phyloP scores from a whole-genome alignment of 1,140 invertebrate species.

The Sminthurides bifidus region DNA sequence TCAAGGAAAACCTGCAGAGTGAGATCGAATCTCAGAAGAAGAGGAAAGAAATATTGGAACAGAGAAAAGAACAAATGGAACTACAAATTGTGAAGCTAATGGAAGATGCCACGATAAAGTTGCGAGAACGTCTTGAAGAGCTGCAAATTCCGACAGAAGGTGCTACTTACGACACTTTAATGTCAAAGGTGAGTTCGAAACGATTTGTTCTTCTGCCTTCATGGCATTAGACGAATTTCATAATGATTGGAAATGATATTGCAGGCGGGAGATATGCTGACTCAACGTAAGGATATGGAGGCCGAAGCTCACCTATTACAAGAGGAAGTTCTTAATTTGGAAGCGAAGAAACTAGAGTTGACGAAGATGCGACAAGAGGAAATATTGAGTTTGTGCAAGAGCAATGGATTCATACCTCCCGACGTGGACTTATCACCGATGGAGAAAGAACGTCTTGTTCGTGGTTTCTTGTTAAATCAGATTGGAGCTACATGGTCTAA shows the following conservation, averaged over 20 bases:
- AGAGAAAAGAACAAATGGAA: constrained; percentile 68
- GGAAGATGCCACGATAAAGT: constrained; percentile 75
- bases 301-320: constrained; percentile 69
- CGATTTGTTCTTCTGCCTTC: not conserved
- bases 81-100: constrained; percentile 83
- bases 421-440: not conserved
- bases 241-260: too few species aligned
- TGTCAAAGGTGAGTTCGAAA: constrained; percentile 21
- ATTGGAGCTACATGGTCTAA: constrained; percentile 68
- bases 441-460: constrained; percentile 16
- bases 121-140: constrained; percentile 81
- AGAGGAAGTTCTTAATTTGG: constrained; percentile 50
- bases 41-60: constrained; percentile 51
- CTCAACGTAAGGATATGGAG: constrained; percentile 79
- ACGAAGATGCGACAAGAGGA: constrained; percentile 13
- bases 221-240: not conserved
- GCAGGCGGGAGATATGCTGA: constrained; percentile 74
- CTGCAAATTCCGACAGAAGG: constrained; percentile 39
- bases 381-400: constrained; percentile 12
- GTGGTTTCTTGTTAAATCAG: constrained; percentile 40
- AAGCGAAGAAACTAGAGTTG: constrained; percentile 19
- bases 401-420: constrained; percentile 15
- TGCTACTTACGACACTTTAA: constrained; percentile 27
- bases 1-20: constrained; percentile 54
- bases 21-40: constrained; percentile 69